Evolutionary conservation across 1,140 invertebrate species (phyloP).

Genomic region (Drosophila simulans): DNA sequence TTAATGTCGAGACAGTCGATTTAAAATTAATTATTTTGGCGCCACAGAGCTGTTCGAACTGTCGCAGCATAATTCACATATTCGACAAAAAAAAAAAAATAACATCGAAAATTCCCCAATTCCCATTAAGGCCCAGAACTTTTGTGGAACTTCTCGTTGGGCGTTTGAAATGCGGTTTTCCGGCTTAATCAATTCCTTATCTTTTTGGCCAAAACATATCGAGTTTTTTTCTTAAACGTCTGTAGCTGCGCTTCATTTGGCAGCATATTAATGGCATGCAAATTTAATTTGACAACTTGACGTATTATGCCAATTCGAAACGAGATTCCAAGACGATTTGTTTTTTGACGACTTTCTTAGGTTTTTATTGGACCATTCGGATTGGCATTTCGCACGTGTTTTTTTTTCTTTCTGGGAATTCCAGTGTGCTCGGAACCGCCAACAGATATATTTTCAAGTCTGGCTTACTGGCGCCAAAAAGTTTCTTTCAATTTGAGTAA

Average conservation of each 20-base stretch:
- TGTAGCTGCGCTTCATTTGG: conserved; percentile 51
- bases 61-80: conserved; percentile 43
- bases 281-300: conserved; percentile 70
- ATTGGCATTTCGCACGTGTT: conserved; percentile 49
- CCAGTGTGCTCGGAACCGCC: conserved; percentile 31
- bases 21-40: conserved; percentile 76
- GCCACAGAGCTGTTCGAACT: conserved; percentile 47
- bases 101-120: conserved; percentile 31
- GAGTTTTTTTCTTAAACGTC: conserved; percentile 58
- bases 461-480: conserved; percentile 60
- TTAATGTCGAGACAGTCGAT: conserved; percentile 58
- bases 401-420: conserved; percentile 50
- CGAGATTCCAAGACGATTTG: conserved; percentile 41
- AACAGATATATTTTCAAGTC: conserved; percentile 16
- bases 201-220: conserved; percentile 37
- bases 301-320: conserved; percentile 37
- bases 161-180: conserved; percentile 57
- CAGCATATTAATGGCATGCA: conserved; percentile 50
- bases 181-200: conserved; percentile 51
- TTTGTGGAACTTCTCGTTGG: conserved; percentile 26
- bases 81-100: conserved; percentile 18
- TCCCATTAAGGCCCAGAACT: conserved; percentile 49
- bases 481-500: conserved; percentile 53
- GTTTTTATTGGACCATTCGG: conserved; percentile 25
- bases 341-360: conserved; percentile 71